Evolutionary conservation across 1,140 invertebrate genomes (phyloP).

Genomic region (Euborellia annulipes): DNA sequence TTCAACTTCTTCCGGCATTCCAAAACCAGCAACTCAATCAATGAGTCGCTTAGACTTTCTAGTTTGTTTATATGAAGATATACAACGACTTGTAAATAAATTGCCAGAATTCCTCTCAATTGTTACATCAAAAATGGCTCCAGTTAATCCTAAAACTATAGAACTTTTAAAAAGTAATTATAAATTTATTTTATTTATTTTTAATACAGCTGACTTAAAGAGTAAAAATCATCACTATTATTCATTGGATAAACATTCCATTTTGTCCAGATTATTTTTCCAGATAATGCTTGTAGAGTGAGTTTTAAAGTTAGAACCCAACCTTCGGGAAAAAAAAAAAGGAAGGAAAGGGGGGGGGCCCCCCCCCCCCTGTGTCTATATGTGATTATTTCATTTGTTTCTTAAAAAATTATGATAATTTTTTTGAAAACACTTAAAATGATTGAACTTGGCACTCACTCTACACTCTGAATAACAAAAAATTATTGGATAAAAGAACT

Average conservation of each 20-base stretch:
- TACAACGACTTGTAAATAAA: constrained; percentile 26
- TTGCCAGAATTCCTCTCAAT: constrained; percentile 30
- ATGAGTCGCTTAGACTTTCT: constrained; percentile 29
- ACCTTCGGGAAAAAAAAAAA: no score
- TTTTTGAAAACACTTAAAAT: no score
- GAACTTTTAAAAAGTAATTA: constrained; percentile 23
- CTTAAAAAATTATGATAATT: no score
- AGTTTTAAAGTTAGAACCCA: not conserved
- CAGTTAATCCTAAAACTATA: constrained; percentile 16
- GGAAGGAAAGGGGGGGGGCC: no score
- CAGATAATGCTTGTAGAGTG: not conserved
- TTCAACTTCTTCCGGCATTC: no score
- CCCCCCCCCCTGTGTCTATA: no score
- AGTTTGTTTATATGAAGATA: constrained; percentile 31
- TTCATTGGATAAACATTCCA: not conserved
- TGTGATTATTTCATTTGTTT: no score
- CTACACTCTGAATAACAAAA: no score
- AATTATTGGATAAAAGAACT: no score
- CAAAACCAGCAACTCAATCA: no score
- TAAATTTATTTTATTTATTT: not conserved
- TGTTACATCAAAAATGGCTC: constrained; percentile 29
- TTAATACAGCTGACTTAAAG: not conserved
- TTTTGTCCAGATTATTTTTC: not conserved
- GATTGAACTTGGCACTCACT: no score
- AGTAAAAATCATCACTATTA: not conserved